Conservation (phyloP, 1,140 invertebrate genomes). For the Drosophila mojavensis region DNA sequence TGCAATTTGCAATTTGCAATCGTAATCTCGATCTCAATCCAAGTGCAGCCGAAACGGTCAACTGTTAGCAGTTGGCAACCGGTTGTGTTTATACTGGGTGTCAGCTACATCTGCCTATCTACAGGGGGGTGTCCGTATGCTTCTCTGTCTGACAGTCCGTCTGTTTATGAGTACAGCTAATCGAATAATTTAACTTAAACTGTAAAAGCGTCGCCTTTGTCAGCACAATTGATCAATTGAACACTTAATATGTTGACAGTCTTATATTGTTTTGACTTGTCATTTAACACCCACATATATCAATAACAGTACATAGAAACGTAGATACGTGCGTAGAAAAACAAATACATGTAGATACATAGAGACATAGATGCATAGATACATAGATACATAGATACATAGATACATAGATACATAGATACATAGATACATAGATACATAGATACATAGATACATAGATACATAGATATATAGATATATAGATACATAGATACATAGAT, state of each 20-base stretch:
- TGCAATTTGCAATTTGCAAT: slow-evolving; percentile 31
- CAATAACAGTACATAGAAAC: too few relatives aligned
- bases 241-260: slow-evolving; percentile 12
- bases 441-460: not conserved
- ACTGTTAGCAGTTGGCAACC: slow-evolving; percentile 2
- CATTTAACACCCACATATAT: not conserved
- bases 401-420: not conserved
- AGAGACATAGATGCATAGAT: too few relatives aligned
- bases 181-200: slow-evolving; percentile 71
- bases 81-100: slow-evolving; percentile 21
- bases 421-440: not conserved
- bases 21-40: slow-evolving; percentile 36
- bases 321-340: too few relatives aligned
- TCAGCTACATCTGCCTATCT: slow-evolving; percentile 6
- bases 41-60: slow-evolving; percentile 36
- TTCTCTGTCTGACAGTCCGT: slow-evolving; percentile 15
- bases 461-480: not conserved
- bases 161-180: slow-evolving; percentile 52
- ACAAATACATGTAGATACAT: not conserved
- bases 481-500: not conserved
- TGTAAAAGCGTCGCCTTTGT: slow-evolving; percentile 18
- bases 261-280: slow-evolving; percentile 41
- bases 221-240: slow-evolving; percentile 33
- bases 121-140: not conserved
- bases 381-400: not conserved